Evolutionary conservation across 2,113 vertebrate species (phyloP), one percentile per base, ranked within the genome.

Genomic region (Scomber scombrus): DNA sequence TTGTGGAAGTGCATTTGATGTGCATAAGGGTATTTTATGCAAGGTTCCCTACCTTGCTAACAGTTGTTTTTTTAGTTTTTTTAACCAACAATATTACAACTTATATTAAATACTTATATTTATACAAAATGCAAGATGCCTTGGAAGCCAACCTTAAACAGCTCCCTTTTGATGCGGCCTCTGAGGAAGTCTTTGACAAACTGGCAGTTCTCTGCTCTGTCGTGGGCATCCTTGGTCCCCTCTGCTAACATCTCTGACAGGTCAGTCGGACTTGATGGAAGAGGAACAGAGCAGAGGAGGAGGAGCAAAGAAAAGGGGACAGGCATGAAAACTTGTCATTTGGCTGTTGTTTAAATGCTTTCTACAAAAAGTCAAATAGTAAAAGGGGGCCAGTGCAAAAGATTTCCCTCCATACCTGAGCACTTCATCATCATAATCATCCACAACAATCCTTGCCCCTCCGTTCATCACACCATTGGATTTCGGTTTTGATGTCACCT

Each of bases 141-240:
- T 34, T 52, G 46, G 8, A 56, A 10, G 54, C 77, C 29, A 79
- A 97, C 97, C 96, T 97, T 96, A 87, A 97, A 97, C 23, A 97
- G 89, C 68, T 97, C 95, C 78, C 89, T 92, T 80, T 94, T 95
- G 89, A 97, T 97, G 80, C 85, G 93, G 1, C 97, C 97, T 76
- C 96, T 96, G 74, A 97, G 94, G 89, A 97, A 97, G 69, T 97
- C 95, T 85, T 96, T 97, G 78, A 97, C 96, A 86, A 97, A 97
- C 75, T 94, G 95, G 4, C 95, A 97, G 84, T 96, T 97, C 91
- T 97, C 96, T 0, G 96, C 96, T 58, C 75, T 93, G 79, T 96
- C 95, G 0, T 97, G 97, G 4, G 96, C 95, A 31, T 97, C 96
- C 89, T 97, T 97, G 0, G 97, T 97, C 11, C 97, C 96, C 79